phyloP scores from a whole-genome alignment of 2,888 invertebrate species.

The Dicycla oo region DNA sequence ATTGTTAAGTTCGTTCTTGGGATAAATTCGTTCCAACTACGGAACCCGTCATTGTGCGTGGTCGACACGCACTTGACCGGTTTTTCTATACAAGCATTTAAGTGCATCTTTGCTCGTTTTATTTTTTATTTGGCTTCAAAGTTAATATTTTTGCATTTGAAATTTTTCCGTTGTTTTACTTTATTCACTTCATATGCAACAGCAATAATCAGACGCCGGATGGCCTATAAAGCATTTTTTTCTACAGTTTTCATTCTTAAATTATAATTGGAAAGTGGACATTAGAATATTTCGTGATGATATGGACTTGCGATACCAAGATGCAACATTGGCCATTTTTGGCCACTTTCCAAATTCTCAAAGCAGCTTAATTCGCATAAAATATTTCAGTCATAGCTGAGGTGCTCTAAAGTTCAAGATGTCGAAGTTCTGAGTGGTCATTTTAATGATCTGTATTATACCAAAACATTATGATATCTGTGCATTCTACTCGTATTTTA shows the following conservation, averaged over 20 bases:
- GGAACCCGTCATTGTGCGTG: no score
- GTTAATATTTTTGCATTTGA: not conserved
- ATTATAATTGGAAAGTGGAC: conserved; percentile 18
- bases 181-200: not conserved
- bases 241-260: not conserved
- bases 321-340: not conserved
- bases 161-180: not conserved
- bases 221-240: not conserved
- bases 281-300: conserved; percentile 9
- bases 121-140: not conserved
- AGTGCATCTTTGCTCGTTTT: conserved; percentile 5
- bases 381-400: conserved; percentile 54
- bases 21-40: no score
- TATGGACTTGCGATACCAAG: conserved; percentile 19
- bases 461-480: not conserved
- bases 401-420: conserved; percentile 18
- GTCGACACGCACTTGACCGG: no score
- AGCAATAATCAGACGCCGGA: conserved; percentile 1
- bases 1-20: no score
- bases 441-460: conserved; percentile 21
- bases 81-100: conserved; percentile 25
- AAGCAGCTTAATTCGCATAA: conserved; percentile 34
- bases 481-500: no score
- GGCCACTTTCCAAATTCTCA: conserved; percentile 28
- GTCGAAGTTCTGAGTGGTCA: not conserved